Conservation (phyloP, 2,888 invertebrate species). For the Melieria picta region DNA sequence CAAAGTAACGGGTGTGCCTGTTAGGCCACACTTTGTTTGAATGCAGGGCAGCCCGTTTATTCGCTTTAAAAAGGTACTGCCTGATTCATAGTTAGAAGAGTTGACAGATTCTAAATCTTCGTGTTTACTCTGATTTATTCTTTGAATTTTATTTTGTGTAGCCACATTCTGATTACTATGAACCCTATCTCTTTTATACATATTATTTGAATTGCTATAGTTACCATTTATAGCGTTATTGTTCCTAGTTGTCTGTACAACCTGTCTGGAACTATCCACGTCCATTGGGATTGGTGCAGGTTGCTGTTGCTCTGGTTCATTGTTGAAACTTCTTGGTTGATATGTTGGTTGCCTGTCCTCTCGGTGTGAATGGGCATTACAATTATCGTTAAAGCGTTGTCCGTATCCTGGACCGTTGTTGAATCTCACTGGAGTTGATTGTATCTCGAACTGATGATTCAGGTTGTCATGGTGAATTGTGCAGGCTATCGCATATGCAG, state of each 20-base stretch:
- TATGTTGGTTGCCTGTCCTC: no score
- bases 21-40: constrained; percentile 4
- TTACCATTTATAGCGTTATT: constrained; percentile 14
- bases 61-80: constrained; percentile 4
- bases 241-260: constrained; percentile 4
- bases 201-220: constrained; percentile 10
- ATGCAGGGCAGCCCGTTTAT: constrained; percentile 12
- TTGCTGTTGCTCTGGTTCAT: no score
- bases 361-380: no score
- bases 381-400: not conserved
- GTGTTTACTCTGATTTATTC: not conserved
- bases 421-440: constrained; percentile 9
- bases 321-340: no score
- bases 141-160: constrained; percentile 1
- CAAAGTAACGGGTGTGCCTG: not conserved
- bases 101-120: no score
- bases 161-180: constrained; percentile 12
- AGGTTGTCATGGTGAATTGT: not conserved
- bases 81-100: no score
- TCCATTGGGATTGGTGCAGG: not conserved
- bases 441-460: constrained; percentile 4
- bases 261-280: not conserved
- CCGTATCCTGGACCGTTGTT: not conserved
- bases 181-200: constrained; percentile 10
- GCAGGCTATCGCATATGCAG: not conserved